A percentile compares a stretch with the other conserved stretches of the same genome.
phyloP scores from a whole-genome alignment of 1,140 invertebrate genomes.

The Capitella teleta region DNA sequence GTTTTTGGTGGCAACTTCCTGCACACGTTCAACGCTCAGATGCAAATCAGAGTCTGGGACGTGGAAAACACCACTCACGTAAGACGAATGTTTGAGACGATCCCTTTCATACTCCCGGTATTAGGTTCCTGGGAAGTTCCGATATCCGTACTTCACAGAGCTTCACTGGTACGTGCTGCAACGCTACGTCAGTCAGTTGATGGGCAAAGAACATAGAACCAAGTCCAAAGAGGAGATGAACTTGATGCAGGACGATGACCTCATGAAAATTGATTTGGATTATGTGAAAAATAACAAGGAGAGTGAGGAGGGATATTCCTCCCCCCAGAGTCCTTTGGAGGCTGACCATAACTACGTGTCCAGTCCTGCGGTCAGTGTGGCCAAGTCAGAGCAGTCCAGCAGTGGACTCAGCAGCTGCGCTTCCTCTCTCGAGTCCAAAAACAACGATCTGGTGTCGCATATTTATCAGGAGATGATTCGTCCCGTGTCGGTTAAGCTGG shows the following conservation, averaged over 20 bases:
- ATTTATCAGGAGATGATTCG: constrained; percentile 9
- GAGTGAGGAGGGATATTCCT: no score
- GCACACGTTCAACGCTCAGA: constrained; percentile 76
- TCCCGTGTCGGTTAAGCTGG: constrained; percentile 8
- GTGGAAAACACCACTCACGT: constrained; percentile 13
- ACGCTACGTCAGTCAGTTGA: constrained; percentile 75
- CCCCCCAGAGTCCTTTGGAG: no score
- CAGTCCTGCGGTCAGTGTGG: no score
- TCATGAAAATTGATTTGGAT: no score
- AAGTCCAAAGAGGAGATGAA: neutral
- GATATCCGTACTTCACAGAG: constrained; percentile 94
- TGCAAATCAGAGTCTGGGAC: constrained; percentile 47
- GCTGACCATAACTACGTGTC: no score
- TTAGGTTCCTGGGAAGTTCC: constrained; percentile 87
- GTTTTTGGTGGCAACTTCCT: constrained; percentile 91
- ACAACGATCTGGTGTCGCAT: no score
- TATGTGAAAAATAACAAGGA: no score
- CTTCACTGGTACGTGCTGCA: constrained; percentile 97
- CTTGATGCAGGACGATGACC: neutral
- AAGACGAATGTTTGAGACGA: neutral
- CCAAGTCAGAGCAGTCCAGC: no score
- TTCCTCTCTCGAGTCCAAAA: no score
- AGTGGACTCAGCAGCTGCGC: no score
- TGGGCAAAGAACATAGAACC: constrained; percentile 65
- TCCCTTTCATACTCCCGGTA: constrained; percentile 11